Evolutionary conservation across 2,888 invertebrate genomes (phyloP), one percentile per base, ranked within the genome.

Genomic region (Eilema griseolum): DNA sequence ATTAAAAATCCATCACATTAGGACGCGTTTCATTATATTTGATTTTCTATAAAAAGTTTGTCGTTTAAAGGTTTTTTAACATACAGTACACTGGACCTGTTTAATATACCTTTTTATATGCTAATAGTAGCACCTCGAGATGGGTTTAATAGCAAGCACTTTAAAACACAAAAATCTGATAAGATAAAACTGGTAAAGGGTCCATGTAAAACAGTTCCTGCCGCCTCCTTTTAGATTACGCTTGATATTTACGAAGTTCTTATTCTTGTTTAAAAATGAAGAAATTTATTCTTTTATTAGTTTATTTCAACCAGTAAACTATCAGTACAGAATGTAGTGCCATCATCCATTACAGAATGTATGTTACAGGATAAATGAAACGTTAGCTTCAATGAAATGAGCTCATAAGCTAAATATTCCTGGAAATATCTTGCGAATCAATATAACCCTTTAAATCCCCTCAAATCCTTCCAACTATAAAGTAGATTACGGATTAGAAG

Each of bases 1-100:
- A 82, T 82, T 79, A 73, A 76, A 83, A 79, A 77, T 66, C 71
- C 62, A 73, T 75, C 74, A 83, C 74, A 76, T 73, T 74, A 37
- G 56, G 59, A 66, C 52, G 16, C 59, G 56, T 24, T 70, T 61
- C 69, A 46, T 71, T 64, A 24, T 20, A 69, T 65, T 75, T 57
- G 28, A 66, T 73, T 79, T 66, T 64, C 63, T 46, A 71, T 71
- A 72, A 61, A 66, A 26, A n/a, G 10, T 67, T 31, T 28, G 8
- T 23, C 61, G 2, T 56, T 66, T 61, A 66, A 61, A 57, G 56
- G 20, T 26, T 31, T 60, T 23, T 8, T 41, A 37, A 41, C 37
- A 52, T 24, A 14, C 12, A 61, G 23, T 59, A 46, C 26, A 23
- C n/a, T 46, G 24, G 16, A 57, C 3, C 23, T 57, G 20, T 23